Percentiles rank a stretch among this genome's conserved stretches.
These are phyloP conservation scores for Dichetophora obliterata DNA, from an alignment of 2,888 invertebrate species.

Conservation along the genomic window DNA sequence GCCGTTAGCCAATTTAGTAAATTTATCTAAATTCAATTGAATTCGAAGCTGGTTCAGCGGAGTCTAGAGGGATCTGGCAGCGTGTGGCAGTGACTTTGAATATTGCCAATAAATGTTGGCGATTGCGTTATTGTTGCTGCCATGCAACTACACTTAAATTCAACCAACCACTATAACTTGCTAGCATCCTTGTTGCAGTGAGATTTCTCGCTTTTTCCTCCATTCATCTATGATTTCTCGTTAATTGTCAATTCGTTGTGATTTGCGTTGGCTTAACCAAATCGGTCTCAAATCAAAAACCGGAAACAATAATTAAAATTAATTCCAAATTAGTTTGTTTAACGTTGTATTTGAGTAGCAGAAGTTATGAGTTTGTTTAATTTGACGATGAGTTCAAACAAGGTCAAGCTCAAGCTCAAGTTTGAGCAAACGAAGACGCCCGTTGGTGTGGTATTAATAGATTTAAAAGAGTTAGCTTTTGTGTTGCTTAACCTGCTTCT, in stretches of 20 bases:
- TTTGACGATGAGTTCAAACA: conserved; percentile 46
- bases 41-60: neutral
- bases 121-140: conserved; percentile 49
- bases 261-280: too few species aligned
- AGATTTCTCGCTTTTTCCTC: neutral
- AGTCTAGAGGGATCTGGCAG: too few species aligned
- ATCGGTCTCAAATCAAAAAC: neutral
- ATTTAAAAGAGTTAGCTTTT: too few species aligned
- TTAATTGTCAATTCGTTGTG: too few species aligned
- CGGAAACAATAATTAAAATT: conserved; percentile 17
- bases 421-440: too few species aligned
- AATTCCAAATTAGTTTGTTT: conserved; percentile 10
- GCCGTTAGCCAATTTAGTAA: neutral
- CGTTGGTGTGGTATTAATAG: too few species aligned
- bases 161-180: neutral
- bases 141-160: neutral
- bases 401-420: conserved; percentile 64
- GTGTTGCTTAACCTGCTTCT: too few species aligned
- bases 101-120: conserved; percentile 48
- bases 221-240: too few species aligned
- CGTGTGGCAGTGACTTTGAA: conserved; percentile 28
- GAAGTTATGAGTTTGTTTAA: conserved; percentile 48
- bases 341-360: conserved; percentile 19
- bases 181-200: neutral
- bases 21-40: neutral